Evolutionary conservation across 2,113 vertebrate genomes (phyloP).

Genomic region (Dipodomys spectabilis): DNA sequence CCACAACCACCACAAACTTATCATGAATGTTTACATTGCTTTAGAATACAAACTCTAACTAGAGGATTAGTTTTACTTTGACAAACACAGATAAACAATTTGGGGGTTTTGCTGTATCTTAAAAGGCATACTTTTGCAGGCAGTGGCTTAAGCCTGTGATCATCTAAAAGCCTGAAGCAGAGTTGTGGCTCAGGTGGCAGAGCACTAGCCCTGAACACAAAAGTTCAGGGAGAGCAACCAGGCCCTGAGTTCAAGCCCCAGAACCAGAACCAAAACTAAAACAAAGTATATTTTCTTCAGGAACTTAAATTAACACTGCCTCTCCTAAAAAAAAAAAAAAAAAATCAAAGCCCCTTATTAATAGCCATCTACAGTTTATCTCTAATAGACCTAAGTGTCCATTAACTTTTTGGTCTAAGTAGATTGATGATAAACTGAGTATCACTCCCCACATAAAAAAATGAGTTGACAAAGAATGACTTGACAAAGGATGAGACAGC

Average conservation of each 20-base stretch:
- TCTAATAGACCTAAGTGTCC: conserved; percentile 1
- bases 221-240: too few species aligned
- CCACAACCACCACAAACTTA: too few species aligned
- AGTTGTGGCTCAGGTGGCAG: too few species aligned
- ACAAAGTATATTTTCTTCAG: background rate
- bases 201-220: too few species aligned
- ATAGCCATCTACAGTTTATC: background rate
- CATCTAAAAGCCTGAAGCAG: too few species aligned
- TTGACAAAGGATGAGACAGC: conserved; percentile 8
- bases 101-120: background rate
- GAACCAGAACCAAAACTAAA: too few species aligned
- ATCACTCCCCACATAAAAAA: conserved; percentile 26
- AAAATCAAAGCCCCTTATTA: too few species aligned
- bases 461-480: conserved; percentile 16
- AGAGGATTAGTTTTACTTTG: background rate
- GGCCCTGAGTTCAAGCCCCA: too few species aligned
- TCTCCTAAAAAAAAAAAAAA: too few species aligned
- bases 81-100: background rate
- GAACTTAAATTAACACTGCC: too few species aligned
- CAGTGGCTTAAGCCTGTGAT: too few species aligned
- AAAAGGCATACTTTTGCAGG: background rate
- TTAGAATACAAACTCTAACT: conserved; percentile 49
- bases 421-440: background rate
- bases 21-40: background rate
- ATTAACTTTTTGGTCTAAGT: conserved; percentile 27